Percentiles rank a stretch among this genome's conserved stretches.
These are phyloP conservation scores for Rhabdomys dilectus DNA, from an alignment of 2,113 vertebrate genomes.

Conservation along the genomic window DNA sequence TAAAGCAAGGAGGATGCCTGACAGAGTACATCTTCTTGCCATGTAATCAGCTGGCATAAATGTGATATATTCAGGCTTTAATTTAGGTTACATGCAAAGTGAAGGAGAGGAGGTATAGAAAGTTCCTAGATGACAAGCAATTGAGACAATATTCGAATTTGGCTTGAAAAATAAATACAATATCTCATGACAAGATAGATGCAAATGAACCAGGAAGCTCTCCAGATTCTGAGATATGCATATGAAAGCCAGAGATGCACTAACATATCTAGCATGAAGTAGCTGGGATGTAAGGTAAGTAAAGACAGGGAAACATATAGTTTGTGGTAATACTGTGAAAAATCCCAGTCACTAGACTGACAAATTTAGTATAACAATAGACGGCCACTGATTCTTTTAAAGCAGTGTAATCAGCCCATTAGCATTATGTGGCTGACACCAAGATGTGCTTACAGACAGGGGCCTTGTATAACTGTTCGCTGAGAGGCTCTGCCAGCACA, in stretches of 20 bases:
- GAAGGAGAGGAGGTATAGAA: neutral
- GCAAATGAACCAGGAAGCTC: neutral
- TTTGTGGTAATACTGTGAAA: neutral
- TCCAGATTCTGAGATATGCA: neutral
- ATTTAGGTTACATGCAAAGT: neutral
- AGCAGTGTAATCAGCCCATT: neutral
- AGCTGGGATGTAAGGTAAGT: neutral
- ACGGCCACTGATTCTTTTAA: neutral
- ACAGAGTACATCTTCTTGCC: neutral
- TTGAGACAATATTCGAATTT: neutral
- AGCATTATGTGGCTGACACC: neutral
- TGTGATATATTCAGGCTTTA: neutral
- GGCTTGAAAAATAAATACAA: neutral
- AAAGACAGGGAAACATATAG: neutral
- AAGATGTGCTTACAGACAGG: too few relatives aligned
- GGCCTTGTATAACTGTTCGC: too few relatives aligned
- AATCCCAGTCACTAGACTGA: neutral
- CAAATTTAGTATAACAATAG: constrained; percentile 1
- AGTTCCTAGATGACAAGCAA: neutral
- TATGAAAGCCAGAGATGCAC: neutral
- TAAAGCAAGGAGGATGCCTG: neutral
- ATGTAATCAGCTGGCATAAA: constrained; percentile 30
- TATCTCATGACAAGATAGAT: neutral
- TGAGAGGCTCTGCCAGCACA: too few relatives aligned
- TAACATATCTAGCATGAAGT: neutral